phyloP scores from a whole-genome alignment of 2,888 invertebrate genomes.

The Papilio demoleus region DNA sequence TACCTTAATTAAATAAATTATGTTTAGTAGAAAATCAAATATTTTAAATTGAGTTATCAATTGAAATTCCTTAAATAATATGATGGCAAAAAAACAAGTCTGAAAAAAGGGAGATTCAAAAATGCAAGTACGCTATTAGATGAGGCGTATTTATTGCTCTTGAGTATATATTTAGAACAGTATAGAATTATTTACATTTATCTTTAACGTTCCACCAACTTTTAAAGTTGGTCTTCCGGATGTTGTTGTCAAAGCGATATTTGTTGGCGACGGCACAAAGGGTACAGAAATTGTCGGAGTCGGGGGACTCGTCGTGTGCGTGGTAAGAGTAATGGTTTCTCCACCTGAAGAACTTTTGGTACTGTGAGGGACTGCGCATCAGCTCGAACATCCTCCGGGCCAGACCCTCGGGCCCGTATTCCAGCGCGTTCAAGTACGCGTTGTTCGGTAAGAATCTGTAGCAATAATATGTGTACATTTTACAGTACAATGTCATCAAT shows the following conservation, averaged over 20 bases:
- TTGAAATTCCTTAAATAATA: no score
- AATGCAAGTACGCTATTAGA: no score
- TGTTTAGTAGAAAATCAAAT: no score
- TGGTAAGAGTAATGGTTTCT: conserved; percentile 61
- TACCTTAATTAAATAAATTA: no score
- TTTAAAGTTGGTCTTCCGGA: conserved; percentile 53
- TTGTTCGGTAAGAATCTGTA: conserved; percentile 67
- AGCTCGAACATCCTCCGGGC: conserved; percentile 57
- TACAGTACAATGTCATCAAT: neutral
- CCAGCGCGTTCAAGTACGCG: conserved; percentile 61
- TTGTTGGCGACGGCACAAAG: conserved; percentile 64
- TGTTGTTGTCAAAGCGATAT: conserved; percentile 46
- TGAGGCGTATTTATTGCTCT: no score
- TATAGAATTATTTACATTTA: conserved; percentile 13
- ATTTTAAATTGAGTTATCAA: no score
- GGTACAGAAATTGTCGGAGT: conserved; percentile 63
- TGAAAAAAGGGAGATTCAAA: no score
- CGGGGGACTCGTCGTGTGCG: conserved; percentile 53
- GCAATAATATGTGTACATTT: conserved; percentile 4
- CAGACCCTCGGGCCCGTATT: conserved; percentile 55
- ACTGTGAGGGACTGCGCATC: conserved; percentile 53
- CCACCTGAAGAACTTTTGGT: conserved; percentile 65
- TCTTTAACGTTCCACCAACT: conserved; percentile 57
- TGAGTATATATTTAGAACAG: neutral
- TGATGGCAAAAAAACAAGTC: no score